Base-by-base conservation (phyloP, 2,113 vertebrate species). In the Nansenia antarctica region DNA sequence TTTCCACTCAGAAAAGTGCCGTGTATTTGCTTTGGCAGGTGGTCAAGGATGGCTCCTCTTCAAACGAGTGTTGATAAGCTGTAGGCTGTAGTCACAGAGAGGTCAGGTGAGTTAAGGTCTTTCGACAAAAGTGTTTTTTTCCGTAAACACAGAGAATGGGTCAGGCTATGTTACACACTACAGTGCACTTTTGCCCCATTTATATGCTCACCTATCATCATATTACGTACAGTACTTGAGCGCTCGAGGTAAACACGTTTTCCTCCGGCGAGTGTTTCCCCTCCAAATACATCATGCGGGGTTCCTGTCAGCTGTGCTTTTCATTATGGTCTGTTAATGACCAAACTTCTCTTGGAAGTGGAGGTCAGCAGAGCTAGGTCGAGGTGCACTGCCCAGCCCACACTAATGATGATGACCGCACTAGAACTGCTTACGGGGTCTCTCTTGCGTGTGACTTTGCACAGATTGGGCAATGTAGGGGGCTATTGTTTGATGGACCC, bases 1-100 rank as follows among this genome's bases (percentile, higher is more conserved):
- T 1, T 60, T 60, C 15, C 20, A 37, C n/a, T 60, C 32, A 20
- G 9, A 11, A 34, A 20, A 60, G 58, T 35, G 26, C 8, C n/a
- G 30, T 60, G 57, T 60, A 31, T 60, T 24, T 24, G 32, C 31
- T n/a, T 60, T 60, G 58, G 31, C 58, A 60, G 31, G 9, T 35
- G 58, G 32, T n/a, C n/a, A n/a, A 20, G 11, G 58, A 35, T 22
- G 3, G 58, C 1, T 1, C 30, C 4, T 60, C 20, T 20, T 11
- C n/a, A 60, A 22, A 20, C 1, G 18, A 20, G 30, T 35, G 58
- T 35, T 32, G 58, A 60, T 60, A 20, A 20, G 18, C 58, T 34
- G 58, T 60, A 31, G 31, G 20, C 20, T n/a, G n/a, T 9, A 60
- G 27, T 31, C n/a, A n/a, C n/a, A 2, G 6, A 2, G 18, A 31